Conservation (phyloP, 2,888 invertebrate genomes). For the Parnassius apollo region DNA sequence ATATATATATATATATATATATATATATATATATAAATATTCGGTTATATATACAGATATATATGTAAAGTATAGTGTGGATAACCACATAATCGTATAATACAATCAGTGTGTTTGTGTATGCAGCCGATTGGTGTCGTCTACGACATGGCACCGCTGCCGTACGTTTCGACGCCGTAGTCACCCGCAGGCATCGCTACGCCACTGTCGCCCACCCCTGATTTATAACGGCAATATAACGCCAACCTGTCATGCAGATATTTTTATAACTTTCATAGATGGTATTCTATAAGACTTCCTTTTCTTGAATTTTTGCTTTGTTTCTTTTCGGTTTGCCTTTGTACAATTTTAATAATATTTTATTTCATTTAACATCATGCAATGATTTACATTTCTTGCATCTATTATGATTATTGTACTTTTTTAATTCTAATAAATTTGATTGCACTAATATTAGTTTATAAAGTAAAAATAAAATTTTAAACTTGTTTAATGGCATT, state of each 20-base stretch:
- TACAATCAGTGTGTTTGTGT: conserved; percentile 38
- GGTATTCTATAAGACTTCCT: conserved; percentile 38
- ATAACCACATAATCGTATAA: conserved; percentile 18
- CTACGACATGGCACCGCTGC: conserved; percentile 48
- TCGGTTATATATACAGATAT: no score
- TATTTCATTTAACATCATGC: no score
- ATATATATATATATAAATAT: no score
- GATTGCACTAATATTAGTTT: no score
- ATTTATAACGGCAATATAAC: conserved; percentile 79
- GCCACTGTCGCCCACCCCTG: conserved; percentile 59
- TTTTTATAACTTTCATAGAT: conserved; percentile 71
- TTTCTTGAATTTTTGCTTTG: conserved; percentile 39
- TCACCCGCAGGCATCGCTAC: conserved; percentile 41
- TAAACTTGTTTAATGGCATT: no score
- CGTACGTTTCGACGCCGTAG: conserved; percentile 40
- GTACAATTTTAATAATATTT: no score
- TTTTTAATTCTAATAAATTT: no score
- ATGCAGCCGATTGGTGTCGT: conserved; percentile 59
- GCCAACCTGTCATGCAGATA: conserved; percentile 73
- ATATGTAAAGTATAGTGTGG: conserved; percentile 4
- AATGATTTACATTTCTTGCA: no score
- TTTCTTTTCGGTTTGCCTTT: conserved; percentile 42
- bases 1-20: no score
- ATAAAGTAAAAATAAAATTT: no score
- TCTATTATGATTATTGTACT: no score